Conservation (phyloP, 2,113 vertebrate species). For the Pagrus major region DNA sequence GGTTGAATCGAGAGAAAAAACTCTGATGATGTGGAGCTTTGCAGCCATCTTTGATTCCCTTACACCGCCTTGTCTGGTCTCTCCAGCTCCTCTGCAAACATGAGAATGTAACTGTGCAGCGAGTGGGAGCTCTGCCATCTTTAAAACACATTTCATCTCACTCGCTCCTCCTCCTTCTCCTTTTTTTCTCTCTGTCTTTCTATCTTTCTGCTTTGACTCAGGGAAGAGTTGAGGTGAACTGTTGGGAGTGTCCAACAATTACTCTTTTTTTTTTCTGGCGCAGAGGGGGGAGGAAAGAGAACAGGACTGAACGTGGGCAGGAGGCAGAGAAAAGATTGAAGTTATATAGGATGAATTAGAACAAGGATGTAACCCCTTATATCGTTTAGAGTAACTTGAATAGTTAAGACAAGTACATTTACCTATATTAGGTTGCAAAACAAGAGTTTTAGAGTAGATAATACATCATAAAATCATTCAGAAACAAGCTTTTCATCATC, state of each 20-base stretch:
- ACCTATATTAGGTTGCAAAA: neutral
- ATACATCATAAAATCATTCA: neutral
- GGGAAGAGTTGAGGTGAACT: constrained; percentile 57
- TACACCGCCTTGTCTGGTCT: constrained; percentile 58
- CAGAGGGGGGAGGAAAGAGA: constrained; percentile 11
- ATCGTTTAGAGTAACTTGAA: neutral
- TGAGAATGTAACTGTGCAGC: constrained; percentile 67
- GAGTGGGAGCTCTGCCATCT: constrained; percentile 74
- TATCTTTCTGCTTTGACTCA: constrained; percentile 46
- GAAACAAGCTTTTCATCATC: neutral
- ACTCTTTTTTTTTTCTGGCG: constrained; percentile 48
- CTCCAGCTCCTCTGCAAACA: constrained; percentile 65
- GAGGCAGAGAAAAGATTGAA: constrained; percentile 37
- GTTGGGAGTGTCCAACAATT: constrained; percentile 54
- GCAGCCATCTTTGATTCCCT: constrained; percentile 75
- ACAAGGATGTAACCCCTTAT: neutral
- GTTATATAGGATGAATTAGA: constrained; percentile 45
- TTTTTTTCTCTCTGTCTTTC: constrained; percentile 27
- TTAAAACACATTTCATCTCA: constrained; percentile 75
- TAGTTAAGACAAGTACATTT: neutral
- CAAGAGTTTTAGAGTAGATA: neutral
- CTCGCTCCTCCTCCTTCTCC: constrained; percentile 40
- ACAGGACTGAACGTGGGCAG: neutral
- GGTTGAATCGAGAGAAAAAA: constrained; percentile 21
- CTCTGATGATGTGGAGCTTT: constrained; percentile 78